A percentile compares a stretch with the other conserved stretches of the same genome.
Evolutionary conservation across 2,797 vertebrate genomes (phyloP).

Genomic region (Lagorchestes hirsutus): DNA sequence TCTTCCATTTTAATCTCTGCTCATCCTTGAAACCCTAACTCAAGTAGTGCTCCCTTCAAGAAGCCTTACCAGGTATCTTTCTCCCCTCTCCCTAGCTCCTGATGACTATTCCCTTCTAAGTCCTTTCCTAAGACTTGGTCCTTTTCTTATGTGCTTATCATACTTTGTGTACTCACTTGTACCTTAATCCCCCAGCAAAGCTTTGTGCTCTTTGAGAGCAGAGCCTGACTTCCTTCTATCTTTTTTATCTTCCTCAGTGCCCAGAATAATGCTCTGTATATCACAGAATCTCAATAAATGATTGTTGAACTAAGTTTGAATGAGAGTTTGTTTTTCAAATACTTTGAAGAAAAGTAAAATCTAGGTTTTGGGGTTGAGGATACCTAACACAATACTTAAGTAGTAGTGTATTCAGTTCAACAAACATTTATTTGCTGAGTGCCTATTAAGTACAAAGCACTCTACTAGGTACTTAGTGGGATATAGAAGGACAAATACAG

Average conservation of each 20-base stretch:
- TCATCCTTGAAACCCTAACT: background rate
- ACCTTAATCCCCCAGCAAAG: background rate
- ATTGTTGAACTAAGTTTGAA: constrained; percentile 9
- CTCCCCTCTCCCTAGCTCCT: background rate
- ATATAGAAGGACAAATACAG: background rate
- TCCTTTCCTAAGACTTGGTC: background rate
- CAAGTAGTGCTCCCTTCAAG: background rate
- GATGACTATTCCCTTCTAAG: background rate
- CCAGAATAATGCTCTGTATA: background rate
- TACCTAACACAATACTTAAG: background rate
- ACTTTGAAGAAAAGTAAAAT: constrained; percentile 16
- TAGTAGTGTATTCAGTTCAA: background rate
- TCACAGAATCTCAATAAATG: background rate
- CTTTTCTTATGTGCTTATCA: background rate
- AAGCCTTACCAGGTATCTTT: background rate
- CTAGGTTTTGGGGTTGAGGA: background rate
- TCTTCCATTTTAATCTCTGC: background rate
- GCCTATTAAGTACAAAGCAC: background rate
- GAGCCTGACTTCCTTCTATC: background rate
- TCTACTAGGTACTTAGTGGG: background rate
- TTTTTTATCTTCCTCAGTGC: background rate
- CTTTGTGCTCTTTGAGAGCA: background rate
- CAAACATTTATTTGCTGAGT: background rate
- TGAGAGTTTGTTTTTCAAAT: constrained; percentile 1
- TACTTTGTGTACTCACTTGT: background rate